Percentiles rank a stretch among this genome's conserved stretches.
These are phyloP conservation scores for Orussus abietinus DNA, from an alignment of 1,140 invertebrate genomes.

Conservation along the genomic window DNA sequence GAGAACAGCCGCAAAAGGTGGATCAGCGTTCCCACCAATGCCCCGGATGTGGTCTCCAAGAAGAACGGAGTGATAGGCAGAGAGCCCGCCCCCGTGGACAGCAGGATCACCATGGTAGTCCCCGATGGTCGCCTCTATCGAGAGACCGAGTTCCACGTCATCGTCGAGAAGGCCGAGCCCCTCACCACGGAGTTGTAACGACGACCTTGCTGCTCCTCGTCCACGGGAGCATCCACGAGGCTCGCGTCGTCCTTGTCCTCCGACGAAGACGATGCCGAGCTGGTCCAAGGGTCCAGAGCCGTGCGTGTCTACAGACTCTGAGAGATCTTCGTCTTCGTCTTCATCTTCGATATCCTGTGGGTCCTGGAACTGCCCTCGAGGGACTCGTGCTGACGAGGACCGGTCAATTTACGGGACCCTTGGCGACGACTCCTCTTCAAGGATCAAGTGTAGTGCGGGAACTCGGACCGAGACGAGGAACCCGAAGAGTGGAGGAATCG, in stretches of 20 bases:
- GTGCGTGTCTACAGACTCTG: conserved; percentile 46
- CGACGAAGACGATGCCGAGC: conserved; percentile 14
- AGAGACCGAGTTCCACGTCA: conserved; percentile 79
- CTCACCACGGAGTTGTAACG: conserved; percentile 72
- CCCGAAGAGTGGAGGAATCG: too few relatives aligned
- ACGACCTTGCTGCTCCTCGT: conserved; percentile 35
- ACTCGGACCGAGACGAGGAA: too few relatives aligned
- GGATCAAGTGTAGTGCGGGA: too few relatives aligned
- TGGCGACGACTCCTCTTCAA: too few relatives aligned
- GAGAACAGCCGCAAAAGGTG: conserved; percentile 38
- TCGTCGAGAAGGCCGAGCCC: conserved; percentile 76
- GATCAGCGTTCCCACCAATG: conserved; percentile 51
- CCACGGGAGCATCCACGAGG: too few relatives aligned
- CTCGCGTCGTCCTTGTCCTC: conserved; percentile 24
- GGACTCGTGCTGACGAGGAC: too few relatives aligned
- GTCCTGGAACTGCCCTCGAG: too few relatives aligned
- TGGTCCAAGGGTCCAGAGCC: too few relatives aligned
- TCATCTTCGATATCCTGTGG: too few relatives aligned
- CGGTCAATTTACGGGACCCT: too few relatives aligned
- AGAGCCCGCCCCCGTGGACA: conserved; percentile 40
- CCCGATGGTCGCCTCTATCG: conserved; percentile 76
- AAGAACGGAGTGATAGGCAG: conserved; percentile 44
- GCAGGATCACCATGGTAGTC: conserved; percentile 62
- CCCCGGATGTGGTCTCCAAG: conserved; percentile 45
- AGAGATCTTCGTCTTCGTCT: too few relatives aligned